phyloP scores from a whole-genome alignment of 2,113 vertebrate species.

The Pavo muticus region DNA sequence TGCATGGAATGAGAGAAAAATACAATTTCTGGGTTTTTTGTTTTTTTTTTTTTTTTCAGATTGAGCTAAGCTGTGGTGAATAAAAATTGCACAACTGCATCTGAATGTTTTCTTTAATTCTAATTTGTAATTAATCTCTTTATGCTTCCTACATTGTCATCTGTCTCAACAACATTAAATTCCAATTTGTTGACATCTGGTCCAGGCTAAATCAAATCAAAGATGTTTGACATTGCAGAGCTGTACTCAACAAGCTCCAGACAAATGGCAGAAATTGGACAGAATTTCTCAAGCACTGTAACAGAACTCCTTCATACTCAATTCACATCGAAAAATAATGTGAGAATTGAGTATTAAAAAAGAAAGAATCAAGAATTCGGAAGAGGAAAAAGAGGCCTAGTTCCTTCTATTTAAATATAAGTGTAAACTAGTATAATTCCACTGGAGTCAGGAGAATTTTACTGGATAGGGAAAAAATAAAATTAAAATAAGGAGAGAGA shows the following conservation, averaged over 20 bases:
- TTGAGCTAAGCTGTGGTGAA: neutral
- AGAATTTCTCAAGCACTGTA: constrained; percentile 22
- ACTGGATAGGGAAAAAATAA: neutral
- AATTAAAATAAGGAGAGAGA: neutral
- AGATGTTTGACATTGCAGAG: constrained; percentile 60
- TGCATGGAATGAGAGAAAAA: constrained; percentile 26
- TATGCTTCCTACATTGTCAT: constrained; percentile 70
- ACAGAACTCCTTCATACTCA: neutral
- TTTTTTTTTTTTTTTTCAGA: constrained; percentile 34
- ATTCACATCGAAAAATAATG: neutral
- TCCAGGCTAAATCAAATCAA: constrained; percentile 72
- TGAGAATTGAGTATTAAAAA: neutral
- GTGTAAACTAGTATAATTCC: neutral
- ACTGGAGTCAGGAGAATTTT: neutral
- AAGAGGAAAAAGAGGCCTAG: neutral
- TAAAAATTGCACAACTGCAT: constrained; percentile 47
- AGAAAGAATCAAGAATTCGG: neutral
- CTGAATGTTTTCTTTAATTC: constrained; percentile 66
- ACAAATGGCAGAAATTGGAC: constrained; percentile 41
- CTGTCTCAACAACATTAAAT: constrained; percentile 68
- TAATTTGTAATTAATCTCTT: constrained; percentile 69
- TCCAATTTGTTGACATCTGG: constrained; percentile 75
- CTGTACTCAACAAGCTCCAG: constrained; percentile 14
- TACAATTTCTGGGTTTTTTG: neutral
- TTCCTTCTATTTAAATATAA: neutral